Base-by-base conservation (phyloP, 35 echinoderm and acorn worm species). In the Lytechinus variegatus region DNA sequence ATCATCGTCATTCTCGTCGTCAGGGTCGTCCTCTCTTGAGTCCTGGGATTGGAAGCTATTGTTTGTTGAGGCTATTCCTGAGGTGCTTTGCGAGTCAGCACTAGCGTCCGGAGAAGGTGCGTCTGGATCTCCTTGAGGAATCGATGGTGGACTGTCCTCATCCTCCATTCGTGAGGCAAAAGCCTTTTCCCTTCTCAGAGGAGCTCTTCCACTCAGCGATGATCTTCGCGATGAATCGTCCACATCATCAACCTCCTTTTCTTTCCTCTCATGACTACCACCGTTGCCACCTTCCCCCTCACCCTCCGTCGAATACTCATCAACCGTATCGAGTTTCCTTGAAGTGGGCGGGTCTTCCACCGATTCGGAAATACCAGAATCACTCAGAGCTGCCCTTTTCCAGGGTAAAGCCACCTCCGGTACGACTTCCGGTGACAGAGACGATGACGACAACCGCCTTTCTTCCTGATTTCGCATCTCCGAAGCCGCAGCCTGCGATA, bases 1-100 rank as follows among this genome's bases (percentile, higher is more conserved):
- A 19, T 91, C 89, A 1, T 56, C 95, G 27, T 57, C 54, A 13
- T 92, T 28, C 29, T 96, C 90, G 16, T 96, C 95, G 28, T 96
- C 95, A 53, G 27, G 54, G 16, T 94, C 92, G 54, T 94, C 92
- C 54, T 94, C 92, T 24, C 27, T 61, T 44, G 88, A 99, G 58
- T 99, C 98, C 86, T 99, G 98, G 12, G 98, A 99, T 91, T 99
- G 98, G 95, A 99, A 99, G 91, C 98, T 99, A 88, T 96, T 97
- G 92, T 99, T 97, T 56, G 97, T 96, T 3, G 98, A 99, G 0
- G 96, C 98, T 56, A 99, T 97, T 19, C 98, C 97, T 6, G 98
- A 99, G 3, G 98, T 98, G 94, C 97, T 96, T 92, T 97, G 97
- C 5, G 97, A 97, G 21, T 99, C 98, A 13, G 94, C 97, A 28